These are phyloP conservation scores for Lordiphosa collinella DNA, from an alignment of 1,140 invertebrate species.

Conservation along the genomic window DNA sequence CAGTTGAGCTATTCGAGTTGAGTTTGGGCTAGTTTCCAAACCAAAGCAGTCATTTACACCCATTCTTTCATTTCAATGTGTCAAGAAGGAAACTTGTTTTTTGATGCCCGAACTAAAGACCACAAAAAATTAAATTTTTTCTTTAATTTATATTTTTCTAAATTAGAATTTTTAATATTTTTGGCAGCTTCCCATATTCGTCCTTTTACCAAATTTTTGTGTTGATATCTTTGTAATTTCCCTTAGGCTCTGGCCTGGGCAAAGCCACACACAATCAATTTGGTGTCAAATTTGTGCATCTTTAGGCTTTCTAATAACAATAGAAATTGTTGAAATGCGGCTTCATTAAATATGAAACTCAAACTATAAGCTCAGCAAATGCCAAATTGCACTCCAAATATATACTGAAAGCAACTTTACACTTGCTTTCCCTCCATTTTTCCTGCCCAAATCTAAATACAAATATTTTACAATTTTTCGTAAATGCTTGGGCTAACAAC, in stretches of 20 bases:
- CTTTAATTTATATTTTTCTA: no score
- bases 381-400: slow-evolving; percentile 41
- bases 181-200: no score
- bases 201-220: background rate
- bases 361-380: slow-evolving; percentile 51
- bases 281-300: slow-evolving; percentile 34
- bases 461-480: slow-evolving; percentile 53
- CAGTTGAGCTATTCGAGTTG: no score
- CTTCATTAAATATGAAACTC: slow-evolving; percentile 72
- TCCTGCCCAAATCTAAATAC: slow-evolving; percentile 3
- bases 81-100: no score
- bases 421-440: slow-evolving; percentile 1
- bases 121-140: no score
- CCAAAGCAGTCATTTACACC: no score
- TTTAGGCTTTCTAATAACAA: slow-evolving; percentile 37
- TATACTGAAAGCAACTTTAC: slow-evolving; percentile 2
- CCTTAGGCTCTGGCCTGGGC: slow-evolving; percentile 14
- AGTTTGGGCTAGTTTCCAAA: background rate
- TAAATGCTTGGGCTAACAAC: no score
- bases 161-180: no score
- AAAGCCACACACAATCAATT: slow-evolving; percentile 43
- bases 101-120: no score
- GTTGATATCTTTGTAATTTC: background rate
- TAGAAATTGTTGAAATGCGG: slow-evolving; percentile 46
- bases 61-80: no score